phyloP scores from a whole-genome alignment of 2,888 invertebrate species.

The Melinaea marsaeus region DNA sequence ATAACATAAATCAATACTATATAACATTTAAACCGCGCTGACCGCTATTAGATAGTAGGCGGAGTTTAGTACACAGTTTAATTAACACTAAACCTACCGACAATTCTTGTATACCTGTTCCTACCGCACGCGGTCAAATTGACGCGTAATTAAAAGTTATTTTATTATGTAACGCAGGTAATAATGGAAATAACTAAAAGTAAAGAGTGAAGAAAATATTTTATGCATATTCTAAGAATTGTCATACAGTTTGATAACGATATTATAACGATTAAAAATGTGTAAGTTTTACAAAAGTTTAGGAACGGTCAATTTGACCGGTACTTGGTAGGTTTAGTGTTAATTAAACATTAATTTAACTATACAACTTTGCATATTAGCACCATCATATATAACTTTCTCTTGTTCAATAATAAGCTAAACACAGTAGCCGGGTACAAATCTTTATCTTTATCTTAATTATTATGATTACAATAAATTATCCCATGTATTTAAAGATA shows the following conservation, averaged over 20 bases:
- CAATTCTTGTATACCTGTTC: too few species aligned
- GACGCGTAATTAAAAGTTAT: too few species aligned
- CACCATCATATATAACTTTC: conserved; percentile 10
- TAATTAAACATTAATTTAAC: neutral
- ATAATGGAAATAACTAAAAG: too few species aligned
- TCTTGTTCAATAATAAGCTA: neutral
- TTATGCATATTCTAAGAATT: too few species aligned
- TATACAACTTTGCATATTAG: conserved; percentile 16
- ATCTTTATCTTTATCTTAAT: conserved; percentile 20
- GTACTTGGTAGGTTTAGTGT: too few species aligned
- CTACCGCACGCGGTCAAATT: too few species aligned
- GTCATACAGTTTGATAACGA: too few species aligned
- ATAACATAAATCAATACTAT: neutral
- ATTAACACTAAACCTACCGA: neutral
- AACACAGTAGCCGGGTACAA: conserved; percentile 14
- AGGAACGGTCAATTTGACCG: too few species aligned
- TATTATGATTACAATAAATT: conserved; percentile 11
- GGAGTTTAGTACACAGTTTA: neutral
- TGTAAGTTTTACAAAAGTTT: too few species aligned
- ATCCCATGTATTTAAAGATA: conserved; percentile 4
- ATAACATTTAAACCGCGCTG: neutral
- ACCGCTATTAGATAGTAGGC: neutral
- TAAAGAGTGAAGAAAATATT: too few species aligned
- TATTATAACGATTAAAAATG: too few species aligned
- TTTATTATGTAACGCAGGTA: too few species aligned